Conservation (phyloP, 2,113 vertebrate species). For the Petrocephalus zakoni region DNA sequence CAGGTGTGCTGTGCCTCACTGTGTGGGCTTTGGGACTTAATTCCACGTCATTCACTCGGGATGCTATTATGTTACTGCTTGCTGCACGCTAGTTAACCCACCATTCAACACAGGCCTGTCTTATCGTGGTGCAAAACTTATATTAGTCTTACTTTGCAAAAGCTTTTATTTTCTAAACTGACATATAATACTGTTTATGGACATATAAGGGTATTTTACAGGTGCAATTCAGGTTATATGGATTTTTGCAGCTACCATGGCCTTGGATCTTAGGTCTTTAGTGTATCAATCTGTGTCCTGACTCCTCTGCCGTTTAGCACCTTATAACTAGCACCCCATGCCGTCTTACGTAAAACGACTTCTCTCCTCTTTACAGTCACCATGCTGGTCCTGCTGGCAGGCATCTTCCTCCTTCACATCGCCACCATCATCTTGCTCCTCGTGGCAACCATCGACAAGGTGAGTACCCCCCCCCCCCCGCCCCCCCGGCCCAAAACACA, state of each 20-base stretch:
- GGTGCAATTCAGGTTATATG: background rate
- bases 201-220: background rate
- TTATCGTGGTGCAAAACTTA: background rate
- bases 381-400: conserved; percentile 63
- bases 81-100: background rate
- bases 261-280: background rate
- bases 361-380: conserved; percentile 35
- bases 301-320: background rate
- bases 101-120: background rate
- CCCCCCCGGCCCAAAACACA: background rate
- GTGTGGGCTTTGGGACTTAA: background rate
- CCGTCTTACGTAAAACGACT: background rate
- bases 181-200: too few species aligned
- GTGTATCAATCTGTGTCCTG: background rate
- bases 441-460: conserved; percentile 66
- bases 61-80: background rate
- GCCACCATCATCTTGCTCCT: conserved; percentile 63
- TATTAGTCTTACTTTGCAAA: background rate
- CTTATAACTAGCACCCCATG: background rate
- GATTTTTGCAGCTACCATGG: background rate
- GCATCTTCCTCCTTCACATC: conserved; percentile 63
- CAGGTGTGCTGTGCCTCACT: background rate
- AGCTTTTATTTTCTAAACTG: background rate
- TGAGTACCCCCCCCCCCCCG: conserved; percentile 33
- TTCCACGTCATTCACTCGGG: background rate